Evolutionary conservation across 2,888 invertebrate genomes (phyloP).

Genomic region (Hirtodrosophila trivittata): DNA sequence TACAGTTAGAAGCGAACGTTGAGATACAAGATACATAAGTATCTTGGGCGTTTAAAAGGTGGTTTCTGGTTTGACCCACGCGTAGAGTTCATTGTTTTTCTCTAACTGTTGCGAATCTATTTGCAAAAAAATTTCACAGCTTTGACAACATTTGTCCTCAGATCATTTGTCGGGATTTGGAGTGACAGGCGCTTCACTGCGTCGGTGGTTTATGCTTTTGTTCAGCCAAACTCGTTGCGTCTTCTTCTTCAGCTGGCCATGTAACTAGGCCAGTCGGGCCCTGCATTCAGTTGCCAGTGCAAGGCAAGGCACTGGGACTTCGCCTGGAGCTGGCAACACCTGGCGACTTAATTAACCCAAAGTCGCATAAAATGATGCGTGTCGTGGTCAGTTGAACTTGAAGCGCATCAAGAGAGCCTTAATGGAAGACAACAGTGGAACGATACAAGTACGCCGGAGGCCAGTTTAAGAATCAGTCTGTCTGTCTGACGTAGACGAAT

Average conservation of each 20-base stretch:
- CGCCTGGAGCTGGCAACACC: conserved; percentile 42
- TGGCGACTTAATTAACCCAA: conserved; percentile 72
- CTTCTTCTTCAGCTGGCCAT: no score
- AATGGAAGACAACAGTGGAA: conserved; percentile 42
- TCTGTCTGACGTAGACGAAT: conserved; percentile 71
- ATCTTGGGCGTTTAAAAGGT: conserved; percentile 37
- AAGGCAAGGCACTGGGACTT: conserved; percentile 6
- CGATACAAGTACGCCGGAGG: conserved; percentile 19
- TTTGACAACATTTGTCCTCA: conserved; percentile 50
- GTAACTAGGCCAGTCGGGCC: conserved; percentile 46
- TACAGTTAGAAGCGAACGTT: conserved; percentile 1
- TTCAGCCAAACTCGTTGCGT: no score
- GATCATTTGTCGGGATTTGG: conserved; percentile 60
- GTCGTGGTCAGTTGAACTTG: conserved; percentile 52
- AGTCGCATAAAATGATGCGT: conserved; percentile 65
- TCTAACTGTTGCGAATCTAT: conserved; percentile 69
- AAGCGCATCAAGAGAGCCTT: conserved; percentile 49
- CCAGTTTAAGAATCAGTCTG: conserved; percentile 31
- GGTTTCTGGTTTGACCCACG: conserved; percentile 34
- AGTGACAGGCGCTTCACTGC: conserved; percentile 59
- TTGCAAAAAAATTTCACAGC: conserved; percentile 60
- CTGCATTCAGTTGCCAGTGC: conserved; percentile 25
- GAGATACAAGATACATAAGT: conserved; percentile 29
- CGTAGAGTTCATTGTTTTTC: conserved; percentile 44
- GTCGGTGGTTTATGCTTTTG: conserved; percentile 39